phyloP scores from a whole-genome alignment of 2,113 vertebrate genomes.

The Spheniscus mendiculus region DNA sequence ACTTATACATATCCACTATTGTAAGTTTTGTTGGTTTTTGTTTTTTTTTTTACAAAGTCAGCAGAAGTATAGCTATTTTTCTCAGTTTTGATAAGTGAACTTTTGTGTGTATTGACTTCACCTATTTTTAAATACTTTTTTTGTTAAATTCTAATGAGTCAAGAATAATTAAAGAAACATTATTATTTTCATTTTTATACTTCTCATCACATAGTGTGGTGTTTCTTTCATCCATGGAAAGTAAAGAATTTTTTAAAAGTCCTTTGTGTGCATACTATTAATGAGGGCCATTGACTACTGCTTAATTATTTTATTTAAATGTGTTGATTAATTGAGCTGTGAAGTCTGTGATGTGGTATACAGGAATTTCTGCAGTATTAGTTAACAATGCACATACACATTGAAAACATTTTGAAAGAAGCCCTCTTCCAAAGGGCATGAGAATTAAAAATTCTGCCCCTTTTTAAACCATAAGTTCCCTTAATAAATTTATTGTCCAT shows the following conservation, averaged over 20 bases:
- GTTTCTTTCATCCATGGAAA: neutral
- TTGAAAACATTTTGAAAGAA: neutral
- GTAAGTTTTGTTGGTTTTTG: neutral
- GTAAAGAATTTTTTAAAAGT: neutral
- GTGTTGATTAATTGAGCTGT: neutral
- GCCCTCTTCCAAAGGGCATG: neutral
- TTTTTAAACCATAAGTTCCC: neutral
- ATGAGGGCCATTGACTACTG: neutral
- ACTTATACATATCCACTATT: neutral
- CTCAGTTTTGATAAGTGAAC: neutral
- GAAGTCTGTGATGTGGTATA: neutral
- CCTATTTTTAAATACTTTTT: neutral
- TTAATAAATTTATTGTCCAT: neutral
- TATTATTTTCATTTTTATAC: neutral
- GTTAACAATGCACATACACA: neutral
- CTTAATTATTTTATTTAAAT: neutral
- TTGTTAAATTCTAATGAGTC: neutral
- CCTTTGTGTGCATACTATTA: neutral
- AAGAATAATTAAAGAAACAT: neutral
- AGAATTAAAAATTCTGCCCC: neutral
- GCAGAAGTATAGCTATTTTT: neutral
- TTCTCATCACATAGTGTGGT: neutral
- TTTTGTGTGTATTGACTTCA: neutral
- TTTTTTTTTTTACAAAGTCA: neutral
- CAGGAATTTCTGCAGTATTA: neutral